Evolutionary conservation across 1,140 invertebrate species (phyloP).

Genomic region (Drosophila funebris): DNA sequence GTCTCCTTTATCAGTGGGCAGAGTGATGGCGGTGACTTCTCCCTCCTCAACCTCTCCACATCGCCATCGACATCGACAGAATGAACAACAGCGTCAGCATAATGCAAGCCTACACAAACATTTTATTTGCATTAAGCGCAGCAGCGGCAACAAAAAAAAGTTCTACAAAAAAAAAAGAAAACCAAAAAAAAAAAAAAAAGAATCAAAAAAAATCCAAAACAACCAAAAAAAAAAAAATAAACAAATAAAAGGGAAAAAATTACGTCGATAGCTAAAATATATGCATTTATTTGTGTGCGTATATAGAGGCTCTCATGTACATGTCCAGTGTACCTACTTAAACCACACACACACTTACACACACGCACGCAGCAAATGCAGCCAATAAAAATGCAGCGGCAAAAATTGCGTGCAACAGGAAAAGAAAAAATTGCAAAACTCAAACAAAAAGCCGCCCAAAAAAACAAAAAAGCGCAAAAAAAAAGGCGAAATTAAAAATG

Average conservation of each 20-base stretch:
- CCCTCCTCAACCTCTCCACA: not conserved
- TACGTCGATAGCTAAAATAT: constrained; percentile 66
- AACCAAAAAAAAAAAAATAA: constrained; percentile 12
- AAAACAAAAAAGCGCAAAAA: constrained; percentile 58
- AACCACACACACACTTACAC: constrained; percentile 36
- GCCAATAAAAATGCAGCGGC: constrained; percentile 83
- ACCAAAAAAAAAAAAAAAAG: constrained; percentile 30
- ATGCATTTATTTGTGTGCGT: constrained; percentile 22
- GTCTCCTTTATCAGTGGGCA: not conserved
- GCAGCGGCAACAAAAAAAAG: constrained; percentile 37
- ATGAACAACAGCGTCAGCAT: constrained; percentile 67
- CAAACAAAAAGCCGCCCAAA: constrained; percentile 73
- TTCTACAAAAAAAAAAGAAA: constrained; percentile 17
- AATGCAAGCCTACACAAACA: constrained; percentile 83
- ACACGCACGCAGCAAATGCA: constrained; percentile 37
- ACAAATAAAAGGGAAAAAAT: constrained; percentile 1
- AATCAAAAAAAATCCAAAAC: constrained; percentile 26
- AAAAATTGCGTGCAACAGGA: constrained; percentile 74
- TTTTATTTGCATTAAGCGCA: constrained; percentile 82
- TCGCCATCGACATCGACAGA: constrained; percentile 39
- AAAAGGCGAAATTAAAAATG: constrained; percentile 50
- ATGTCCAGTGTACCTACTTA: constrained; percentile 72
- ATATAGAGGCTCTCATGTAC: constrained; percentile 2
- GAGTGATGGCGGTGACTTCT: too few relatives aligned
- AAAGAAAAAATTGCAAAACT: constrained; percentile 39